Evolutionary conservation across 2,888 invertebrate species (phyloP).

Genomic region (Drosophila prostipennis): DNA sequence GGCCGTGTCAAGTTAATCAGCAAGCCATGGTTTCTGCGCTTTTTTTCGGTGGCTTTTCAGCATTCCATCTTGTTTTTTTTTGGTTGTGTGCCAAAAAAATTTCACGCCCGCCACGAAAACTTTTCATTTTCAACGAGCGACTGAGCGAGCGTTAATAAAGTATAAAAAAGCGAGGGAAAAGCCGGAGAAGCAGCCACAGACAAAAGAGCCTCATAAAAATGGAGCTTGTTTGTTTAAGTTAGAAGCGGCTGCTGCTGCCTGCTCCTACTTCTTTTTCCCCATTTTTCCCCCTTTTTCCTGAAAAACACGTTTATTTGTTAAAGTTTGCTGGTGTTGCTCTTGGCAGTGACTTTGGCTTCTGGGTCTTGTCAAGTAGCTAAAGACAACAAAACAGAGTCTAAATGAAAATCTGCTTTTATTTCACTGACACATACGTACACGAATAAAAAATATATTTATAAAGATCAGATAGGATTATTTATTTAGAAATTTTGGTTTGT

Average conservation of each 20-base stretch:
- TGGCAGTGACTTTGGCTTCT: conserved; percentile 72
- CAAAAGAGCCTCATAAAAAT: conserved; percentile 62
- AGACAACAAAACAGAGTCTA: conserved; percentile 43
- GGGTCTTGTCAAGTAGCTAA: conserved; percentile 49
- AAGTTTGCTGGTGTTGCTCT: conserved; percentile 55
- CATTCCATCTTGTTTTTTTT: conserved; percentile 9
- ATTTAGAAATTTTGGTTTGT: no score
- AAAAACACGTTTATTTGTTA: conserved; percentile 52
- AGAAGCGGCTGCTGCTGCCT: conserved; percentile 39
- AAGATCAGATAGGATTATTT: background rate
- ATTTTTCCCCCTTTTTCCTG: conserved; percentile 7
- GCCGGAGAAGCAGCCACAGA: conserved; percentile 27
- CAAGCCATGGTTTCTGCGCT: conserved; percentile 44
- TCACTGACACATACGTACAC: conserved; percentile 14
- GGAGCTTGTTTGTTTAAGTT: conserved; percentile 66
- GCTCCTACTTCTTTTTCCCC: conserved; percentile 16
- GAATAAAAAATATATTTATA: conserved; percentile 1
- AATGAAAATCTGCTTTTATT: conserved; percentile 55
- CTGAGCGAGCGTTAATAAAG: conserved; percentile 69
- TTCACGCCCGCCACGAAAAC: conserved; percentile 64
- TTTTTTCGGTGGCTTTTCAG: conserved; percentile 37
- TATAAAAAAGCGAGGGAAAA: conserved; percentile 41
- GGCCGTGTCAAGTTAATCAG: conserved; percentile 73
- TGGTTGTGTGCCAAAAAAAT: conserved; percentile 33
- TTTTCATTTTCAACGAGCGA: conserved; percentile 52